A percentile compares a stretch with the other conserved stretches of the same genome.
phyloP scores from a whole-genome alignment of 2,113 vertebrate genomes.

The Chloebia gouldiae region DNA sequence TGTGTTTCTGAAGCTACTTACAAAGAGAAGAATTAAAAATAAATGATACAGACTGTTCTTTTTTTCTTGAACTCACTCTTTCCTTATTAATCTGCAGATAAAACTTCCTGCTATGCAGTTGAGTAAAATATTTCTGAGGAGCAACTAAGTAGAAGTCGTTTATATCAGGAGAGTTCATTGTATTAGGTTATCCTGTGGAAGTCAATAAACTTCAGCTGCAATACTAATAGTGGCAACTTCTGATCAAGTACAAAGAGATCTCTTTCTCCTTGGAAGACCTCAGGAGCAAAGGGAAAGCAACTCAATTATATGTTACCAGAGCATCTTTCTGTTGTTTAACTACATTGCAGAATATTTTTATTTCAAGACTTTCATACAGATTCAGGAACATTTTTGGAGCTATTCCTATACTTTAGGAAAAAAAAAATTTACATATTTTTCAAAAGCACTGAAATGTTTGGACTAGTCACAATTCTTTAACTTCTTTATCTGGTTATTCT shows the following conservation, averaged over 20 bases:
- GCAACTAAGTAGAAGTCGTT: background rate
- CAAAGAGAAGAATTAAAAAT: background rate
- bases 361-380: background rate
- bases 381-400: background rate
- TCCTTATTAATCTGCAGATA: background rate
- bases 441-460: background rate
- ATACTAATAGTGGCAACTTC: background rate
- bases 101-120: background rate
- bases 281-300: background rate
- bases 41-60: background rate
- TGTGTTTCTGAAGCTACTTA: background rate
- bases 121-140: background rate
- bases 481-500: background rate
- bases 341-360: background rate
- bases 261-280: background rate
- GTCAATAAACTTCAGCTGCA: background rate
- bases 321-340: background rate
- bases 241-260: background rate
- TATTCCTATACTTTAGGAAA: background rate
- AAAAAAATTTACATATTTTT: accelerated
- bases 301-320: background rate
- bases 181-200: background rate
- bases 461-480: background rate
- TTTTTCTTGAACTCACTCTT: background rate
- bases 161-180: background rate